Conservation (phyloP, 2,888 invertebrate genomes). For the Hypolimnas misippus region DNA sequence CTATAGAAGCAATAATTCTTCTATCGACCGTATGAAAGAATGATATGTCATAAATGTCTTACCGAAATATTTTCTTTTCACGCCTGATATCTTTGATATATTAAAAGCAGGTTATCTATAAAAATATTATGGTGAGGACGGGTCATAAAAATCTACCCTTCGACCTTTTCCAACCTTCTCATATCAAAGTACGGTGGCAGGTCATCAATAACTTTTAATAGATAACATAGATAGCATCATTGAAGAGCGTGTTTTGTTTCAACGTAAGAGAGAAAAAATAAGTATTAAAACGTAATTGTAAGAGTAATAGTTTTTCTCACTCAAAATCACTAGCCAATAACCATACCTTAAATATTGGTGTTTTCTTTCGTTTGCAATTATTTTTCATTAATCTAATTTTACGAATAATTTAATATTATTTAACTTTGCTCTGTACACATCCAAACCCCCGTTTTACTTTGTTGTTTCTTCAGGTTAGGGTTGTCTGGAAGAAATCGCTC, state of each 20-base stretch:
- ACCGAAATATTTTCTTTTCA: slow-evolving; percentile 15
- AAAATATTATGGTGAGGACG: slow-evolving; percentile 11
- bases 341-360: too few species aligned
- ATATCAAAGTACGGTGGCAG: slow-evolving; percentile 24
- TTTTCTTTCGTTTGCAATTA: too few species aligned
- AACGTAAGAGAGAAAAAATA: not conserved
- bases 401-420: too few species aligned
- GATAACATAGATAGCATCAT: slow-evolving; percentile 27
- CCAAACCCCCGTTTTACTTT: too few species aligned
- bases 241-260: slow-evolving; percentile 14
- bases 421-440: too few species aligned
- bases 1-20: not conserved
- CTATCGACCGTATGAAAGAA: not conserved
- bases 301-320: too few species aligned
- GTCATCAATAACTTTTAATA: slow-evolving; percentile 38
- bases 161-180: slow-evolving; percentile 21
- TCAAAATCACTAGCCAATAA: too few species aligned
- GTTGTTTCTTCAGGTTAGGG: too few species aligned
- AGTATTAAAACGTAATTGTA: not conserved
- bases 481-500: too few species aligned
- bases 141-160: slow-evolving; percentile 2
- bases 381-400: too few species aligned
- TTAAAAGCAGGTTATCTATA: slow-evolving; percentile 10
- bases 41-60: slow-evolving; percentile 9
- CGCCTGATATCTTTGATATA: not conserved